Percentiles rank a stretch among this genome's conserved stretches.
phyloP scores from a whole-genome alignment of 1,140 invertebrate species.

The Drosophila ohnishii region DNA sequence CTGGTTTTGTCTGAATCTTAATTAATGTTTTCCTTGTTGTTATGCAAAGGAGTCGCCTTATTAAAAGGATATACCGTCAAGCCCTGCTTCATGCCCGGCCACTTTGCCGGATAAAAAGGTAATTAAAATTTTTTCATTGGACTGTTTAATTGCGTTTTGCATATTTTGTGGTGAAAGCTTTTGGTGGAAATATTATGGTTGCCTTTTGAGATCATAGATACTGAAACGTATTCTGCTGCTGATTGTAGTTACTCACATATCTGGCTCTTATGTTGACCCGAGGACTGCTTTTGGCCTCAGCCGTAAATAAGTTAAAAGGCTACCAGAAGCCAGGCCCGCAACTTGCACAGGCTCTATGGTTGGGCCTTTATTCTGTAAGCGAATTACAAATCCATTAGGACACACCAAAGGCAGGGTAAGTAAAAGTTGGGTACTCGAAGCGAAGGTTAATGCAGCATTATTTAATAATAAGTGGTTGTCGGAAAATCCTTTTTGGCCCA shows the following conservation, averaged over 20 bases:
- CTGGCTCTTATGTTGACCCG: slow-evolving; percentile 40
- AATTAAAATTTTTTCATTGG: slow-evolving; percentile 72
- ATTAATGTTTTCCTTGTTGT: slow-evolving; percentile 76
- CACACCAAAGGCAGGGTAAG: slow-evolving; percentile 14
- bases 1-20: slow-evolving; percentile 69
- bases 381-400: slow-evolving; percentile 72
- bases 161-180: slow-evolving; percentile 59
- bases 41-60: slow-evolving; percentile 68
- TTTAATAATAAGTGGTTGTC: slow-evolving; percentile 59
- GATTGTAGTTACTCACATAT: neutral
- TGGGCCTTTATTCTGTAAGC: slow-evolving; percentile 50
- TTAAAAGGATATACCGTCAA: slow-evolving; percentile 68
- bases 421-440: slow-evolving; percentile 21
- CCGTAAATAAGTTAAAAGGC: slow-evolving; percentile 70
- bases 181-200: neutral
- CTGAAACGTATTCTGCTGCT: neutral
- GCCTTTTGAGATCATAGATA: neutral
- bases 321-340: slow-evolving; percentile 31
- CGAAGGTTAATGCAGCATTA: slow-evolving; percentile 51
- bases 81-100: slow-evolving; percentile 20
- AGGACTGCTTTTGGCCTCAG: slow-evolving; percentile 52
- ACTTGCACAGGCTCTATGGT: slow-evolving; percentile 1
- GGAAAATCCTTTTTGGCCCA: slow-evolving; percentile 68
- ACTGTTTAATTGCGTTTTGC: slow-evolving; percentile 68
- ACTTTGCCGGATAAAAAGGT: slow-evolving; percentile 66